Conservation (phyloP, 2,113 vertebrate genomes). For the Nothoprocta pentlandii region DNA sequence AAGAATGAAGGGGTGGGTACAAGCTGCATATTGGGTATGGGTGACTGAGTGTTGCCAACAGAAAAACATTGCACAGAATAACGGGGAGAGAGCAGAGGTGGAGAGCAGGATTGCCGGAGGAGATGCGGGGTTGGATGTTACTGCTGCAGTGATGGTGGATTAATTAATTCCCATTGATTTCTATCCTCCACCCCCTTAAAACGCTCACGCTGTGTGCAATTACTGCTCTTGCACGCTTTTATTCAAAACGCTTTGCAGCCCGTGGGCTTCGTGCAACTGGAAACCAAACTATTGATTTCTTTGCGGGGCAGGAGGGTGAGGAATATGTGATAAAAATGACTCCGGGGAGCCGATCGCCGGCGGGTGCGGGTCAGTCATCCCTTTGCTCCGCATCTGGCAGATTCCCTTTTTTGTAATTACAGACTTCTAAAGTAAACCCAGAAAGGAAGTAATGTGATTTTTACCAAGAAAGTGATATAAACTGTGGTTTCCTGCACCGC, state of each 20-base stretch:
- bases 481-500: not conserved
- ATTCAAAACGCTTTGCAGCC: too few relatives aligned
- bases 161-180: slow-evolving; percentile 17
- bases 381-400: not conserved
- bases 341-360: not conserved
- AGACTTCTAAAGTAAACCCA: not conserved
- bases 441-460: not conserved
- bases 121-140: not conserved
- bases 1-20: not conserved
- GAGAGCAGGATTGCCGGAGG: not conserved
- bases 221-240: not conserved
- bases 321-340: not conserved
- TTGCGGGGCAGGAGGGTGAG: not conserved
- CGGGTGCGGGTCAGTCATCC: not conserved
- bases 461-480: not conserved
- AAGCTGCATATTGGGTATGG: slow-evolving; percentile 31
- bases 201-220: not conserved
- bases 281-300: not conserved
- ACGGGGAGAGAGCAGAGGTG: slow-evolving; percentile 1
- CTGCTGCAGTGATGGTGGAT: not conserved
- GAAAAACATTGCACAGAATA: not conserved
- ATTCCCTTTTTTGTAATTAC: not conserved
- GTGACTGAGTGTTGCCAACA: slow-evolving; percentile 9
- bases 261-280: not conserved
- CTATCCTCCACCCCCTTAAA: not conserved